These are phyloP conservation scores for Antheraea assamensis DNA, from an alignment of 2,888 invertebrate genomes.

Conservation along the genomic window DNA sequence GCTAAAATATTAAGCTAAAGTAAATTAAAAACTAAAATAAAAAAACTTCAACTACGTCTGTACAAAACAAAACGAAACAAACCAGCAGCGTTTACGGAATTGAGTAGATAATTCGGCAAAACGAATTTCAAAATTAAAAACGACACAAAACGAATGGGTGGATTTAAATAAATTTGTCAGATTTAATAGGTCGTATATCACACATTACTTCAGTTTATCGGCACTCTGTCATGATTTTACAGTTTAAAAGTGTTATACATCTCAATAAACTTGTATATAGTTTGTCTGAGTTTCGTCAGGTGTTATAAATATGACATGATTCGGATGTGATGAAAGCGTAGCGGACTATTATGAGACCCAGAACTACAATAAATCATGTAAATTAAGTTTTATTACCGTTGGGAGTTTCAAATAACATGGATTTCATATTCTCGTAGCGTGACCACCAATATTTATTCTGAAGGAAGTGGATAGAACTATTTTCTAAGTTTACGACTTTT, in stretches of 20 bases:
- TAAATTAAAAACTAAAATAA: background rate
- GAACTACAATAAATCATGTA: background rate
- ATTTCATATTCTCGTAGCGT: background rate
- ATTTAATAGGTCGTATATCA: background rate
- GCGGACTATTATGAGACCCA: background rate
- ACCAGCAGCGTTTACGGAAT: background rate
- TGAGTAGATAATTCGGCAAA: background rate
- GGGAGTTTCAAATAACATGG: background rate
- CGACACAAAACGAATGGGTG: background rate
- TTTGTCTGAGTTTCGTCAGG: background rate
- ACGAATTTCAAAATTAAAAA: background rate
- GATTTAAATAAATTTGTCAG: background rate
- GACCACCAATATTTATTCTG: too few relatives aligned
- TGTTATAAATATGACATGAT: background rate
- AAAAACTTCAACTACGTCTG: background rate
- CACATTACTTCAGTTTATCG: background rate
- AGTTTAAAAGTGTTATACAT: background rate
- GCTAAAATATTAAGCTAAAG: too few relatives aligned
- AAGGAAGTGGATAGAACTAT: too few relatives aligned
- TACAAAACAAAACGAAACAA: background rate
- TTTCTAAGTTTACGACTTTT: too few relatives aligned
- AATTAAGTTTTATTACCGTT: conserved; percentile 1
- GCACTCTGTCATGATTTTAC: background rate
- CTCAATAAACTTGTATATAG: background rate
- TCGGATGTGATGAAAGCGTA: background rate